Evolutionary conservation across 2,113 vertebrate genomes (phyloP), one percentile per base, ranked within the genome.

Genomic region (Sorex araneus): DNA sequence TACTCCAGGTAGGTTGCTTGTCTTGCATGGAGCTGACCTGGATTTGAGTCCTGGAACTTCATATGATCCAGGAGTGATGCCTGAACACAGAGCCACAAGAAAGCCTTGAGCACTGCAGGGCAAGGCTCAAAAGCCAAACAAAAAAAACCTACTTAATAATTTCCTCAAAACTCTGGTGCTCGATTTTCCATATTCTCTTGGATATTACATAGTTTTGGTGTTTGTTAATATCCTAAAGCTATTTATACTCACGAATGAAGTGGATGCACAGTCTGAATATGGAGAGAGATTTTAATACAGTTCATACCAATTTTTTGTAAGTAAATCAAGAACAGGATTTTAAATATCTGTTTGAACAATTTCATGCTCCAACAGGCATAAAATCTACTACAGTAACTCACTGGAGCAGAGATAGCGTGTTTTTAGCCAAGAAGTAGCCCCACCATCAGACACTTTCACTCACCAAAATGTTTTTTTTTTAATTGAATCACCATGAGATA

Each of bases 271-370:
- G 19, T 30, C 40, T 60, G 3, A 15, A 3, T 69, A 83, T 30
- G 23, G 70, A 28, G 23, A 87, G 30, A 75, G 23, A 84, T 45
- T 40, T 85, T 32, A 6, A 0, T 78, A 3, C 1, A 50, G 23
- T 70, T 84, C 2, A 32, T 66, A 57, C 76, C 0, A 34, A 8
- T 10, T n/a, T 40, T 85, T 75, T 83, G 32, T 45, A 70, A 13
- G 25, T 88, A 50, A 71, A 89, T 60, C n/a, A 25, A 67, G 25
- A 57, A 66, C 6, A 50, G 21, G 16, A 83, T 89, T 89, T 92
- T 78, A 94, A 91, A 82, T 21, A 63, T 54, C 12, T 12, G 63
- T 91, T 89, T 50, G 32, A 70, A 34, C 27, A 84, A 67, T n/a
- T 27, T 57, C 34, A 36, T 71, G 57, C 57, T 60, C 19, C 57